Evolutionary conservation across 2,888 invertebrate genomes (phyloP).

Genomic region (Portevinia maculata): DNA sequence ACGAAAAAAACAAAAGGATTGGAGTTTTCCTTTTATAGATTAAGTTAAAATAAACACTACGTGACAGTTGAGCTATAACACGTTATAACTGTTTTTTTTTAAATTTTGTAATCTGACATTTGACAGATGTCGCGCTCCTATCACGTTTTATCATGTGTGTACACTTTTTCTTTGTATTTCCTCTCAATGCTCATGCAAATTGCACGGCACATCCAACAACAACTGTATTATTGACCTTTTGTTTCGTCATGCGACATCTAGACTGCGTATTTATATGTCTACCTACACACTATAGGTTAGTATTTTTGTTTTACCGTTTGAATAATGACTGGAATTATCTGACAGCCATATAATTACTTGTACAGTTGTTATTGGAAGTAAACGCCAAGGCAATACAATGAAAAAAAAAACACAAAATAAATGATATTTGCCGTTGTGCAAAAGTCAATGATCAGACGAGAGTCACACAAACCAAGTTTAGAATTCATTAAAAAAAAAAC

Average conservation of each 20-base stretch:
- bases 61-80: slow-evolving; percentile 23
- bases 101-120: slow-evolving; percentile 26
- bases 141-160: slow-evolving; percentile 15
- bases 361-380: slow-evolving; percentile 43
- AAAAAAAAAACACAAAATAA: slow-evolving; percentile 39
- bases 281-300: not conserved
- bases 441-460: slow-evolving; percentile 65
- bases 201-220: slow-evolving; percentile 19
- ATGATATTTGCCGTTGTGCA: slow-evolving; percentile 39
- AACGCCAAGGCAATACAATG: slow-evolving; percentile 14
- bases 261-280: slow-evolving; percentile 2
- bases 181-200: slow-evolving; percentile 26
- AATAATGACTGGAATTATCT: slow-evolving; percentile 70
- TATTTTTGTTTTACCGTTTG: slow-evolving; percentile 56
- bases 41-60: slow-evolving; percentile 24
- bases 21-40: not conserved
- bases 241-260: slow-evolving; percentile 52
- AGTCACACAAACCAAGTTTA: slow-evolving; percentile 5
- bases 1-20: not conserved
- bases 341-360: slow-evolving; percentile 65
- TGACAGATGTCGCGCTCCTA: slow-evolving; percentile 31
- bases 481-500: not conserved
- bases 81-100: not conserved
- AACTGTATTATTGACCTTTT: slow-evolving; percentile 66
- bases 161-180: not conserved